Evolutionary conservation across 2,797 vertebrate species (phyloP), one percentile per base, ranked within the genome.

Genomic region (Amphiprion clarkii): DNA sequence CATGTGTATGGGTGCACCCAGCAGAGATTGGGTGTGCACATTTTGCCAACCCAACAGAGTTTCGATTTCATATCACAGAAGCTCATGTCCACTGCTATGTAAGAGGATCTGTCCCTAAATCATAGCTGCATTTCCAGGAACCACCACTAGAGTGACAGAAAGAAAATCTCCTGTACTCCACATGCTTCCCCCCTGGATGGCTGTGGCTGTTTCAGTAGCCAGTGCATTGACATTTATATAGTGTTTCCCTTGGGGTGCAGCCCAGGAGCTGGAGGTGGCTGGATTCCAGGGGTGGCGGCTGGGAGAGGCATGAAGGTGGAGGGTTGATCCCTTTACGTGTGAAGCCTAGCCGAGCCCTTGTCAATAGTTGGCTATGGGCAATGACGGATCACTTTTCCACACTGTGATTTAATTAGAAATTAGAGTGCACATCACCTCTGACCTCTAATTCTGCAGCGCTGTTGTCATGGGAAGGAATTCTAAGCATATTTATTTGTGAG

Each of bases 341-440:
- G 79, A 82, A 86, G 68, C 78, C 66, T 71, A 76, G 82, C 81
- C 51, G 27, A 77, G 29, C 60, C 64, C 59, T 62, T 88, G 81
- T 90, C 89, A 83, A 83, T 88, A 85, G 85, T 33, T 75, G 76
- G 83, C 65, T 68, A 62, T 72, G 71, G 74, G 81, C 87, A 90
- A 82, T 90, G 92, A 92, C 82, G 78, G 85, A 94, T 92, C 83
- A 86, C 88, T 92, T 92, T 91, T 85, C 88, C 86, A 85, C 83
- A 51, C 73, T 71, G 81, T 83, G 81, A 93, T 94, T 92, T 90
- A 90, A 93, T 94, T 91, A 93, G 79, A 89, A 88, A 90, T 87
- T 79, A 85, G 74, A 81, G 78, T 64, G 76, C 81, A 79, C 25
- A 27, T 86, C 77, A 94, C 90, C 88, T 84, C 78, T 93, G 90